Conservation (phyloP, 2,888 invertebrate genomes). For the Limenitis camilla region DNA sequence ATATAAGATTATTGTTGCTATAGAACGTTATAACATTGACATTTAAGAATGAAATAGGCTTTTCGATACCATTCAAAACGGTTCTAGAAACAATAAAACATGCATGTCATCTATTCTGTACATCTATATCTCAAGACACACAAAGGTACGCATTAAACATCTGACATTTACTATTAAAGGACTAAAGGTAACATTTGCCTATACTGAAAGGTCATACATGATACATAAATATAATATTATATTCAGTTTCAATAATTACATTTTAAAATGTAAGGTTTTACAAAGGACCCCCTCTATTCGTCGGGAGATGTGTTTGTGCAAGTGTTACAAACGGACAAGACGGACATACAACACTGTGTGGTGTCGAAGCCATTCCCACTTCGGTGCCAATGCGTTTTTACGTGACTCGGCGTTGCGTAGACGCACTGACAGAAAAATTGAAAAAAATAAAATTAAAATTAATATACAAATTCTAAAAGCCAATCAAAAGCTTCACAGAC, state of each 20-base stretch:
- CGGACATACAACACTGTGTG: slow-evolving; percentile 44
- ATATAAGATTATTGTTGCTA: too few species aligned
- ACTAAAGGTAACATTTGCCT: not conserved
- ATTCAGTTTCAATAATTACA: not conserved
- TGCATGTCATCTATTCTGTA: not conserved
- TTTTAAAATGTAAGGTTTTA: not conserved
- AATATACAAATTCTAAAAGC: slow-evolving; percentile 25
- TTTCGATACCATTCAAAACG: not conserved
- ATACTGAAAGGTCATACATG: not conserved
- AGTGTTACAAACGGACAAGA: slow-evolving; percentile 48
- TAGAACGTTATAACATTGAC: not conserved
- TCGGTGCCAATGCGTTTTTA: slow-evolving; percentile 52
- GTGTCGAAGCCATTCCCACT: slow-evolving; percentile 58
- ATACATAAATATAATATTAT: not conserved
- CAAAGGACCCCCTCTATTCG: not conserved
- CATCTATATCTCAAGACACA: not conserved
- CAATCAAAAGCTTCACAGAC: slow-evolving; percentile 20
- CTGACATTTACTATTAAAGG: too few species aligned
- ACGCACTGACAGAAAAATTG: slow-evolving; percentile 50
- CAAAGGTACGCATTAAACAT: not conserved
- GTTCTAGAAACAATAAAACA: not conserved
- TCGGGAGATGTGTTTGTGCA: slow-evolving; percentile 34
- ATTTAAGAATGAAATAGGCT: not conserved
- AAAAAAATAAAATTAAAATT: slow-evolving; percentile 26
- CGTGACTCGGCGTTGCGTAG: slow-evolving; percentile 65